phyloP scores from a whole-genome alignment of 2,888 invertebrate species.

The Heliconius hortense region DNA sequence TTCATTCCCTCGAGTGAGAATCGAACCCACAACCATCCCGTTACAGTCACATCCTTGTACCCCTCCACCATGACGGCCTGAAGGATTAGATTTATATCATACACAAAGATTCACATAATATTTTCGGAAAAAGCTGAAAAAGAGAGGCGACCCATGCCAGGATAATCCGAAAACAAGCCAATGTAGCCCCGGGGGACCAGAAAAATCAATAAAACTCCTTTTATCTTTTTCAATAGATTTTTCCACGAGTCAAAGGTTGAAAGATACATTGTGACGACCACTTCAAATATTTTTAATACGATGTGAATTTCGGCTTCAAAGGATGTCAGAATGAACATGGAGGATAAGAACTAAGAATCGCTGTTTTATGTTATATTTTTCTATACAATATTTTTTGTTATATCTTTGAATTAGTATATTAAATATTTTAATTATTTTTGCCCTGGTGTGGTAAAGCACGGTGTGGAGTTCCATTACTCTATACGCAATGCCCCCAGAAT shows the following conservation, averaged over 20 bases:
- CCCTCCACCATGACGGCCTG: too few species aligned
- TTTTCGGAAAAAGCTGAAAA: background rate
- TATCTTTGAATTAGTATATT: background rate
- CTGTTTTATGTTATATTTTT: background rate
- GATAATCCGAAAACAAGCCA: conserved; percentile 32
- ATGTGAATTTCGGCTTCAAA: conserved; percentile 18
- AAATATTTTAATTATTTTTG: too few species aligned
- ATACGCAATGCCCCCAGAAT: too few species aligned
- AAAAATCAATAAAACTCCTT: conserved; percentile 15
- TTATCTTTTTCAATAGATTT: conserved; percentile 22
- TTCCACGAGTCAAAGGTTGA: conserved; percentile 23
- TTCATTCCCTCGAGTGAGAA: too few species aligned
- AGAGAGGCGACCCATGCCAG: background rate
- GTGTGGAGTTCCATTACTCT: too few species aligned
- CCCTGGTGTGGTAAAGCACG: too few species aligned
- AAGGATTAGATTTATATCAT: background rate
- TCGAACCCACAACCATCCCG: too few species aligned
- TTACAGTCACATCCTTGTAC: too few species aligned
- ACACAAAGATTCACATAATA: conserved; percentile 14
- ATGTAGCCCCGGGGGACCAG: conserved; percentile 15
- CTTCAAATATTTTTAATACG: conserved; percentile 29
- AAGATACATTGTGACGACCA: conserved; percentile 22
- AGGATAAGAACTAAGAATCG: background rate
- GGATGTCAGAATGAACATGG: conserved; percentile 18
- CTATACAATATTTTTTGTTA: background rate